Percentiles rank a stretch among this genome's conserved stretches.
phyloP scores from a whole-genome alignment of 2,113 vertebrate genomes.

The Cariama cristata region DNA sequence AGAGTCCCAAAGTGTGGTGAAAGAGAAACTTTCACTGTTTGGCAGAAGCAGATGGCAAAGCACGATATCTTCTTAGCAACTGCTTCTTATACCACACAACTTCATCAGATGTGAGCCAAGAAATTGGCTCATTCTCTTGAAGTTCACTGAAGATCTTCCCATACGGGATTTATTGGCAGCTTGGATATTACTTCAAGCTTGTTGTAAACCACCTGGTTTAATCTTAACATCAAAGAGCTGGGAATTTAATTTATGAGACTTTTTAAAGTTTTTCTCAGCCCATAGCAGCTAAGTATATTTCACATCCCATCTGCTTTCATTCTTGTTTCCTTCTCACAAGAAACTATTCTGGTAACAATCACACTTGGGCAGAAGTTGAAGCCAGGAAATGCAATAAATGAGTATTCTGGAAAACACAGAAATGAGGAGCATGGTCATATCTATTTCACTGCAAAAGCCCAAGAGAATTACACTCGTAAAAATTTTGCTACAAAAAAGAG shows the following conservation, averaged over 20 bases:
- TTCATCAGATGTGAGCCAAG: background rate
- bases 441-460: background rate
- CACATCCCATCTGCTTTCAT: conserved; percentile 42
- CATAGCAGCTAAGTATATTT: conserved; percentile 6
- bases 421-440: background rate
- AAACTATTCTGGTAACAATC: conserved; percentile 36
- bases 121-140: background rate
- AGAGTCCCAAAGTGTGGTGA: background rate
- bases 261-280: background rate
- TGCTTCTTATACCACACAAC: background rate
- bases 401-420: background rate
- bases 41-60: conserved; percentile 3
- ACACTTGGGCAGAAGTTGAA: background rate
- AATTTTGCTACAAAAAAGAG: background rate
- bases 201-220: conserved; percentile 45
- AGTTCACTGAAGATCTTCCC: conserved; percentile 33
- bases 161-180: conserved; percentile 28
- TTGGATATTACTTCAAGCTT: background rate
- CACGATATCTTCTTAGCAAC: background rate
- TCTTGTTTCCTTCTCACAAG: conserved; percentile 11
- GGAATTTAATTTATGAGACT: conserved; percentile 18
- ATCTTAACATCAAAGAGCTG: conserved; percentile 11
- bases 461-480: background rate
- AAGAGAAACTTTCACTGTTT: background rate
- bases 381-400: background rate